A percentile compares a stretch with the other conserved stretches of the same genome.
Conservation (phyloP, 1,140 invertebrate genomes). For the Asbolus verrucosus region DNA sequence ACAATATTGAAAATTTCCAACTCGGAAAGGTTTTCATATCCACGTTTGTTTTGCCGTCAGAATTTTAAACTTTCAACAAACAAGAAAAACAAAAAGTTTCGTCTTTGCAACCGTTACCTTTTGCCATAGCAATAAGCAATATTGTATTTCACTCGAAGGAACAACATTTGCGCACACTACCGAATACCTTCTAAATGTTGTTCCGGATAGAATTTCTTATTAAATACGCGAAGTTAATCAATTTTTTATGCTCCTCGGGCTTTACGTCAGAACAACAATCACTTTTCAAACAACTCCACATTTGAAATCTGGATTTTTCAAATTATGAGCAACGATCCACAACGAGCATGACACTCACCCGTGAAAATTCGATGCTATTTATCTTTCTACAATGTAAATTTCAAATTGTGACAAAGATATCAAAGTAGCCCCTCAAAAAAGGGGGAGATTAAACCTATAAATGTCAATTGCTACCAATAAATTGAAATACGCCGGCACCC, state of each 20-base stretch:
- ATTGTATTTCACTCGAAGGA: conserved; percentile 35
- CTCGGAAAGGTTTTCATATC: conserved; percentile 9
- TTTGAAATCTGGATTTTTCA: not conserved
- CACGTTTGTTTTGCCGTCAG: conserved; percentile 22
- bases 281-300: not conserved
- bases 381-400: not conserved
- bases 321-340: too few relatives aligned
- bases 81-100: conserved; percentile 12
- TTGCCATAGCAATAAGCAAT: conserved; percentile 39
- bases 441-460: conserved; percentile 32
- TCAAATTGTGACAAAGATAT: not conserved
- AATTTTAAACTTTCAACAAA: conserved; percentile 22
- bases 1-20: conserved; percentile 28
- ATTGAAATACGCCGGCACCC: conserved; percentile 19
- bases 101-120: conserved; percentile 30
- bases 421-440: conserved; percentile 9
- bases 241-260: not conserved
- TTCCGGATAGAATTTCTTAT: conserved; percentile 12
- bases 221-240: conserved; percentile 10
- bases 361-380: too few relatives aligned
- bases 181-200: conserved; percentile 16
- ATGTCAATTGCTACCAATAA: conserved; percentile 19
- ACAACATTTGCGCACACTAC: conserved; percentile 22
- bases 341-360: too few relatives aligned
- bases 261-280: too few relatives aligned